Evolutionary conservation across 1,140 invertebrate genomes (phyloP).

Genomic region (Drosophila obscura): DNA sequence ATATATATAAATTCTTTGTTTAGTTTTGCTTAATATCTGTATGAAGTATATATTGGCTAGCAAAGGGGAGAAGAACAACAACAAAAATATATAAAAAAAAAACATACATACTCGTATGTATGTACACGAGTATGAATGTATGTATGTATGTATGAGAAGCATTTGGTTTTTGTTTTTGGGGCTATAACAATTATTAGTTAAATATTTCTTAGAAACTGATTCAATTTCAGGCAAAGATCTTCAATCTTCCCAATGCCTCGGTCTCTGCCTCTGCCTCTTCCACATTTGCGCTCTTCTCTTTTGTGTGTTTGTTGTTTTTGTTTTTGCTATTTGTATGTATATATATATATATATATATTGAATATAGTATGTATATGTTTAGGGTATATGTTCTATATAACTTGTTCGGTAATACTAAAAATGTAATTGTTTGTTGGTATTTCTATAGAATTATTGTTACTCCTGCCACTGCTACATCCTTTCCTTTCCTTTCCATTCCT

Average conservation of each 20-base stretch:
- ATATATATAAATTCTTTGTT: conserved; percentile 70
- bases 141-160: conserved; percentile 38
- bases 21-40: conserved; percentile 38
- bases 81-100: background rate
- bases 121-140: too few relatives aligned
- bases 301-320: background rate
- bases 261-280: background rate
- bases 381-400: conserved; percentile 39
- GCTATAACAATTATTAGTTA: conserved; percentile 41
- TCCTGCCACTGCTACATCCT: background rate
- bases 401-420: conserved; percentile 57
- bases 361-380: conserved; percentile 7
- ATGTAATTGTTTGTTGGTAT: conserved; percentile 40
- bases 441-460: background rate
- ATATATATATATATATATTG: conserved; percentile 19
- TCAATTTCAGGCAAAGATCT: background rate
- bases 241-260: background rate
- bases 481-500: background rate
- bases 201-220: too few relatives aligned
- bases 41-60: conserved; percentile 55
- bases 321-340: conserved; percentile 13
- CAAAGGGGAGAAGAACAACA: conserved; percentile 53
- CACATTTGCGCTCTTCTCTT: conserved; percentile 20
- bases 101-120: conserved; percentile 1
- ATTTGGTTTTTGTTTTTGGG: conserved; percentile 27